Base-by-base conservation (phyloP, 1,140 invertebrate genomes). In the Drosophila sproati region DNA sequence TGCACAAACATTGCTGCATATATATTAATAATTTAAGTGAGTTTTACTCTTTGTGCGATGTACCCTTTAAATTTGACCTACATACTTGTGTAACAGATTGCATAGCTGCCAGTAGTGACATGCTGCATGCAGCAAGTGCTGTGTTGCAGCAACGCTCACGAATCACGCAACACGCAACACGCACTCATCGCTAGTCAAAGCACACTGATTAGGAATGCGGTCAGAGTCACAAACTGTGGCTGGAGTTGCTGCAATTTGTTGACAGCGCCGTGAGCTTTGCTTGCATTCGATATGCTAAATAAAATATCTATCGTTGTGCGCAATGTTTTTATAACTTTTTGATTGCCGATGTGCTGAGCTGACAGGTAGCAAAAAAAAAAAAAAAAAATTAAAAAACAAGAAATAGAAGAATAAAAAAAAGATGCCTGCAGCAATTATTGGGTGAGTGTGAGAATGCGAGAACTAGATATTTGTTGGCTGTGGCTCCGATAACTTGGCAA, bases 251-350 rank as follows among this genome's bases (percentile, higher is more conserved):
- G 78, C 56, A 76, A 83, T 83, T 82, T 72, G 61, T 82, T 71
- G 64, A 54, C 48, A 5, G 5, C 6, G 56, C 80, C 48, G 43
- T 29, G 34, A 75, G 75, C 34, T 43, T 55, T 59, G 32, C 43
- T 51, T 71, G 64, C 67, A 61, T 74, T 77, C 74, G 69, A 85
- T 81, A 76, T 82, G 72, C 48, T 79, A 83, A 82, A 83, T 57
- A 66, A 77, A 69, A 60, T 74, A 69, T 69, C 39, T 61, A 35
- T 67, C 57, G 20, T 20, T 61, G 20, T 32, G 64, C 37, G 51
- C 8, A 61, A 64, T 78, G 54, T 78, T 72, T 78, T 57, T 81
- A 87, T 86, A 86, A 86, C 82, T 86, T 86, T 81, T 73, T 86
- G 82, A 86, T 86, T 86, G 82, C 51, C 77, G 4, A 50, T 61